A percentile compares a stretch with the other conserved stretches of the same genome.
These are phyloP conservation scores for Caenorhabditis auriculariae DNA, from an alignment of 2,888 invertebrate genomes.

Conservation along the genomic window DNA sequence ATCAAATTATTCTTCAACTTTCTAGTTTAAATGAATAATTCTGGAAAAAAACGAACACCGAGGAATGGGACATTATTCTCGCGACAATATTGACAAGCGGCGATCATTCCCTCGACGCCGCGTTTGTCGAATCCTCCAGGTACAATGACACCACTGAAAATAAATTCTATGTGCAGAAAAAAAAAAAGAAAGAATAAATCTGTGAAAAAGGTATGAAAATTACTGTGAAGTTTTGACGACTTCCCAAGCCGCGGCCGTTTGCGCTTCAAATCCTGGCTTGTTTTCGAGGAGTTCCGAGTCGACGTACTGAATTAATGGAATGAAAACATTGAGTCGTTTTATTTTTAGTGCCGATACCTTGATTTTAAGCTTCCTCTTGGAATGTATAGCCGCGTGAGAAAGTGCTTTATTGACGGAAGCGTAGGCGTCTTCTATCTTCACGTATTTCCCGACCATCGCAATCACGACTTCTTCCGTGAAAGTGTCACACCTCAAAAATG, in stretches of 20 bases:
- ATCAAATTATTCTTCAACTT: no score
- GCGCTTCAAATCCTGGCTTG: conserved; percentile 20
- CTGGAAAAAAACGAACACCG: conserved; percentile 68
- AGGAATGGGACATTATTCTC: conserved; percentile 85
- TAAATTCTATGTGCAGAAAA: no score
- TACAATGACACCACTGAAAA: conserved; percentile 82
- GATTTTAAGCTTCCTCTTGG: conserved; percentile 81
- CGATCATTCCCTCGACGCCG: conserved; percentile 93
- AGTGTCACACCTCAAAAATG: conserved; percentile 37
- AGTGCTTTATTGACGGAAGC: conserved; percentile 78
- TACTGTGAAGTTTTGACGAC: conserved; percentile 47
- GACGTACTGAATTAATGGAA: conserved; percentile 23
- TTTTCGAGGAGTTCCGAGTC: conserved; percentile 46
- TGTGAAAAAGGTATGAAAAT: no score
- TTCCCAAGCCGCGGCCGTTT: conserved; percentile 41
- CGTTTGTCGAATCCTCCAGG: conserved; percentile 96
- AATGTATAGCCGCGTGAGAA: conserved; percentile 85
- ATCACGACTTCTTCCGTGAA: conserved; percentile 74
- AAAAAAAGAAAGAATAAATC: no score
- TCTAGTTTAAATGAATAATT: background rate
- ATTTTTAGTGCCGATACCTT: no score
- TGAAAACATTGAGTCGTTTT: no score
- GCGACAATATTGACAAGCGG: conserved; percentile 89
- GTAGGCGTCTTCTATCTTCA: conserved; percentile 82
- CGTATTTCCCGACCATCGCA: conserved; percentile 75